Conservation (phyloP, 2,888 invertebrate species). For the Theretra japonica region DNA sequence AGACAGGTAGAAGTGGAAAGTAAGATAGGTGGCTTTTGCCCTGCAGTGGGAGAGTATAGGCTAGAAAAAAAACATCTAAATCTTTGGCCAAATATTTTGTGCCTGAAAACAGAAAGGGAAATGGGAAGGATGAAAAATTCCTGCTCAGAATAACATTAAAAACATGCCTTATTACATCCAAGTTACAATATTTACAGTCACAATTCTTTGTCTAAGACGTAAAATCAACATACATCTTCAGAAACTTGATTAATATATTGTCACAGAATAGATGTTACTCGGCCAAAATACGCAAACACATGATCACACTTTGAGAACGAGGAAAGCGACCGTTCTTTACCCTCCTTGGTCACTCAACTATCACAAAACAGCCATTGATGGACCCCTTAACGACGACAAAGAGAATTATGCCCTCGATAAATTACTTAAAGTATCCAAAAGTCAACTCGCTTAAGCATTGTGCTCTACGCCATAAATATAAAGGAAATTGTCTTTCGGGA, state of each 20-base stretch:
- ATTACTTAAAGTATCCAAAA: constrained; percentile 61
- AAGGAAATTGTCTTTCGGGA: constrained; percentile 26
- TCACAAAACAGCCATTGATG: constrained; percentile 71
- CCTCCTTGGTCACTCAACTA: constrained; percentile 64
- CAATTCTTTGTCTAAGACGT: too few relatives aligned
- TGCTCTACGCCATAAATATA: constrained; percentile 25
- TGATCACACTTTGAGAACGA: constrained; percentile 25
- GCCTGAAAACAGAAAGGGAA: too few relatives aligned
- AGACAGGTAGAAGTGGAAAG: too few relatives aligned
- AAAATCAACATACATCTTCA: too few relatives aligned
- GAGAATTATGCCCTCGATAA: constrained; percentile 75
- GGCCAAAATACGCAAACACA: neutral
- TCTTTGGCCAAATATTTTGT: too few relatives aligned
- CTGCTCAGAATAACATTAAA: too few relatives aligned
- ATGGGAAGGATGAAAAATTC: too few relatives aligned
- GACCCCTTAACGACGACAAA: constrained; percentile 73
- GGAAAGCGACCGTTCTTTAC: constrained; percentile 43
- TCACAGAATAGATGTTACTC: neutral
- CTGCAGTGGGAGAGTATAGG: too few relatives aligned
- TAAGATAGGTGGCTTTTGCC: too few relatives aligned
- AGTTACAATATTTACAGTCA: too few relatives aligned
- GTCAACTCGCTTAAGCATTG: constrained; percentile 26
- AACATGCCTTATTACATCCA: too few relatives aligned
- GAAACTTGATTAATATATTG: neutral
- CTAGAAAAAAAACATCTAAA: too few relatives aligned